These are phyloP conservation scores for Drosophila tani DNA, from an alignment of 1,140 invertebrate species.

Conservation along the genomic window DNA sequence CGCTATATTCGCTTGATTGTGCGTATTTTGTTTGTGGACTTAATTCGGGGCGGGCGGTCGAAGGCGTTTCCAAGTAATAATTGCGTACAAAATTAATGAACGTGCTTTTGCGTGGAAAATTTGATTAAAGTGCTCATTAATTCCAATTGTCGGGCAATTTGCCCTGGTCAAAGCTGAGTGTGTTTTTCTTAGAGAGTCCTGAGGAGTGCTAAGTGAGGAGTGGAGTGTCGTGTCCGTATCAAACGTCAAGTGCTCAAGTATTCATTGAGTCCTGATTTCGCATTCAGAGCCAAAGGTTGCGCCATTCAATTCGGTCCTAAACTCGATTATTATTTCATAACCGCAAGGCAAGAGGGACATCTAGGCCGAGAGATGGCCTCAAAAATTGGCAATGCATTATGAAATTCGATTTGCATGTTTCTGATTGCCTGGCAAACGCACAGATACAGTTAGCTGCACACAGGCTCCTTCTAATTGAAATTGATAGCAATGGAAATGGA, in stretches of 20 bases:
- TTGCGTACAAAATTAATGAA: conserved; percentile 82
- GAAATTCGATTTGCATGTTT: conserved; percentile 45
- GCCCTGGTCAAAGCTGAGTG: conserved; percentile 6
- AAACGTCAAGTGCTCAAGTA: conserved; percentile 48
- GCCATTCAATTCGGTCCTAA: conserved; percentile 41
- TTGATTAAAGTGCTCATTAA: conserved; percentile 81
- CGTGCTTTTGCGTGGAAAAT: conserved; percentile 74
- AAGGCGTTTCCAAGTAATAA: conserved; percentile 60
- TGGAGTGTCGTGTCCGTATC: neutral
- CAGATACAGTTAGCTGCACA: neutral
- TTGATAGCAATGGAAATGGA: conserved; percentile 55
- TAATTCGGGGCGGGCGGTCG: conserved; percentile 26
- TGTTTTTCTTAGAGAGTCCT: neutral
- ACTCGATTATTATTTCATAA: conserved; percentile 35
- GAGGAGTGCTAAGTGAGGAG: neutral
- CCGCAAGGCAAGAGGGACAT: conserved; percentile 3
- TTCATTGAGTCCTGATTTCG: conserved; percentile 59
- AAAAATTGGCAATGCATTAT: conserved; percentile 45
- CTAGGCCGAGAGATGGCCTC: neutral
- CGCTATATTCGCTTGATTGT: conserved; percentile 77
- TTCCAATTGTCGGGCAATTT: conserved; percentile 73
- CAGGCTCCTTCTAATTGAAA: conserved; percentile 67
- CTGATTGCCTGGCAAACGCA: conserved; percentile 20
- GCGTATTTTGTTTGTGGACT: conserved; percentile 75
- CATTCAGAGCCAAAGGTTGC: conserved; percentile 35